Percentiles rank a stretch among this genome's conserved stretches.
Conservation (phyloP, 92 coral and sea anemone genomes). For the Porites lobata region DNA sequence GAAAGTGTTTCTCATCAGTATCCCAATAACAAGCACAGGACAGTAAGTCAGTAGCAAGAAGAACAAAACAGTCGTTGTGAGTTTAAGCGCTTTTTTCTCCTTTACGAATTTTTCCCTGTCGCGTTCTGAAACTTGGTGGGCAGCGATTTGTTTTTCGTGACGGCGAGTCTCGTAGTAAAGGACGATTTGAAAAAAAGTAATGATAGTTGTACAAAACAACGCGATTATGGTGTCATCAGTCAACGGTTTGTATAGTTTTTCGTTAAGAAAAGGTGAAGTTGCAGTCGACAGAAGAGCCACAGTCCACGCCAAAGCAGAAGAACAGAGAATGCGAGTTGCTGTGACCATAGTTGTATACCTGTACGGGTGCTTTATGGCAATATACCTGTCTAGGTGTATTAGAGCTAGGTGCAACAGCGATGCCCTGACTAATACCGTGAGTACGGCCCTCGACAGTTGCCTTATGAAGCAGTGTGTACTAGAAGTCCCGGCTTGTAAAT, state of each 20-base stretch:
- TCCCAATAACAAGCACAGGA: neutral
- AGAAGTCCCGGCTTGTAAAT: neutral
- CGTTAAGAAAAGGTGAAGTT: neutral
- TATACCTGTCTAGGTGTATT: neutral
- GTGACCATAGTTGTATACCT: neutral
- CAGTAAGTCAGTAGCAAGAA: neutral
- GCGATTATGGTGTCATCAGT: neutral
- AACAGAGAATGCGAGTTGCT: neutral
- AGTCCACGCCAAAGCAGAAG: neutral
- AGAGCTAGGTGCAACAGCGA: neutral
- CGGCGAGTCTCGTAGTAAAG: constrained; percentile 18
- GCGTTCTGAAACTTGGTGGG: neutral
- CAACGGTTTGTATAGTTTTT: neutral
- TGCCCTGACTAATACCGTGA: neutral
- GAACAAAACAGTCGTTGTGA: neutral
- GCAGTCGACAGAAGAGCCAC: neutral
- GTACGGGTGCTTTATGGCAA: neutral
- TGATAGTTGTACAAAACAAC: neutral
- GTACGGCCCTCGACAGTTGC: neutral
- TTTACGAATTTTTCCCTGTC: neutral
- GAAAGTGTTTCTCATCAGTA: too few relatives aligned
- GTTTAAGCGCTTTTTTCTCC: constrained; percentile 18
- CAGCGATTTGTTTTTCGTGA: neutral
- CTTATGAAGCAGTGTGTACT: neutral
- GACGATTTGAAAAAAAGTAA: neutral